Conservation (phyloP, 2,797 vertebrate genomes). For the Platyrinchus mystaceus region DNA sequence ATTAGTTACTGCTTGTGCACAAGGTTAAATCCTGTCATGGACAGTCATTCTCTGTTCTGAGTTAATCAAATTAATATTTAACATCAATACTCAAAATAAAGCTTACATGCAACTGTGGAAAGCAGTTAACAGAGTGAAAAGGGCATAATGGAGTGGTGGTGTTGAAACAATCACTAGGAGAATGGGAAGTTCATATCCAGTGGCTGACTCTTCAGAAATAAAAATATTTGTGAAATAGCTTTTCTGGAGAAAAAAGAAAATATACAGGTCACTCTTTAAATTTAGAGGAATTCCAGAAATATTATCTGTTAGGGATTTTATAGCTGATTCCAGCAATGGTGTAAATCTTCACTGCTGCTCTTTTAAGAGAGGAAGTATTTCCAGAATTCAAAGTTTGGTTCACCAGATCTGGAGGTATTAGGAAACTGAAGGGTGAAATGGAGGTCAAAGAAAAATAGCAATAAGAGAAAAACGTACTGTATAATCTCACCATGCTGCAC, state of each 20-base stretch:
- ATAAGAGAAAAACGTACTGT: not conserved
- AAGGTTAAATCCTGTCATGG: not conserved
- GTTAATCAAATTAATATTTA: conserved; percentile 13
- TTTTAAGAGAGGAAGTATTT: not conserved
- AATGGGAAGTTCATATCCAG: not conserved
- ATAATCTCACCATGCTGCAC: not conserved
- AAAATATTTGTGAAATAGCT: not conserved
- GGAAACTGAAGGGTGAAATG: not conserved
- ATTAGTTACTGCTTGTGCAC: not conserved
- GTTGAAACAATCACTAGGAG: not conserved
- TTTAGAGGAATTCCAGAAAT: not conserved
- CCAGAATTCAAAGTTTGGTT: not conserved
- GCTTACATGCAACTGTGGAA: not conserved
- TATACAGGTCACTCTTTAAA: not conserved
- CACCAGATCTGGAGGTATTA: not conserved
- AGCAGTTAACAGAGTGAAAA: not conserved
- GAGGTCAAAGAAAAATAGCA: not conserved
- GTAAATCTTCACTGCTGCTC: not conserved
- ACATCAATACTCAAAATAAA: not conserved
- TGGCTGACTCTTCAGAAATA: not conserved
- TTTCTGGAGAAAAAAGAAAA: not conserved
- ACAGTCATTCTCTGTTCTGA: not conserved
- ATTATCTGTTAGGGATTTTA: not conserved
- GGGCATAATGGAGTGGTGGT: not conserved
- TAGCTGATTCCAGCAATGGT: not conserved